These are phyloP conservation scores for Ictalurus punctatus DNA, from an alignment of 2,113 vertebrate species.

Conservation along the genomic window DNA sequence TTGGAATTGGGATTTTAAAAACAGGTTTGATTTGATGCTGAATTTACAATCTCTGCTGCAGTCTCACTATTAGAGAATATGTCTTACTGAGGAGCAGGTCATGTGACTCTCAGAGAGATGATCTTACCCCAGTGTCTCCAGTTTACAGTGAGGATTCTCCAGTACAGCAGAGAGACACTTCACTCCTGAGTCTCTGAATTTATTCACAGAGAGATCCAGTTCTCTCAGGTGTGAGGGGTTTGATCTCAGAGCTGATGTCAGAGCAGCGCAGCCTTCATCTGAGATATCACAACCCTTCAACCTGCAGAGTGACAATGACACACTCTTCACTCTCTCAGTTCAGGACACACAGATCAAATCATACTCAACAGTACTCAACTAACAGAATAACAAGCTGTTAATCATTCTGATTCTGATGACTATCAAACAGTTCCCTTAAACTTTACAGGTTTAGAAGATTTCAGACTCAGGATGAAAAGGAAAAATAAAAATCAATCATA, in stretches of 20 bases:
- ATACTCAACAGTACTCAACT: too few relatives aligned
- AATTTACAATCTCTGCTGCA: too few relatives aligned
- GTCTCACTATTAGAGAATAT: too few relatives aligned
- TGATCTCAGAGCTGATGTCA: neutral
- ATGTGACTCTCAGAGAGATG: neutral
- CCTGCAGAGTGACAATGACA: neutral
- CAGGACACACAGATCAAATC: neutral
- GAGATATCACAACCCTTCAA: neutral
- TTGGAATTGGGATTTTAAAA: too few relatives aligned
- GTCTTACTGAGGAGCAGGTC: too few relatives aligned
- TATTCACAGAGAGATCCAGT: neutral
- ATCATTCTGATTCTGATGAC: too few relatives aligned
- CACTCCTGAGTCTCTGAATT: neutral
- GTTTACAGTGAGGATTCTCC: neutral
- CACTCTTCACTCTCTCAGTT: neutral
- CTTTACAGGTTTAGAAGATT: neutral
- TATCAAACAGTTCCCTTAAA: too few relatives aligned
- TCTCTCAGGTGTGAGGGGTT: constrained; percentile 8
- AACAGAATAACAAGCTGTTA: too few relatives aligned
- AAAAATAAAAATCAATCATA: too few relatives aligned
- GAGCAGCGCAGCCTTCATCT: neutral
- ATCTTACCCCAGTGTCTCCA: neutral
- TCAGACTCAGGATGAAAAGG: too few relatives aligned
- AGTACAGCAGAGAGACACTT: neutral
- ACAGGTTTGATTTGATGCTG: too few relatives aligned